phyloP scores from a whole-genome alignment of 2,113 vertebrate species.

The Cinclus cinclus region DNA sequence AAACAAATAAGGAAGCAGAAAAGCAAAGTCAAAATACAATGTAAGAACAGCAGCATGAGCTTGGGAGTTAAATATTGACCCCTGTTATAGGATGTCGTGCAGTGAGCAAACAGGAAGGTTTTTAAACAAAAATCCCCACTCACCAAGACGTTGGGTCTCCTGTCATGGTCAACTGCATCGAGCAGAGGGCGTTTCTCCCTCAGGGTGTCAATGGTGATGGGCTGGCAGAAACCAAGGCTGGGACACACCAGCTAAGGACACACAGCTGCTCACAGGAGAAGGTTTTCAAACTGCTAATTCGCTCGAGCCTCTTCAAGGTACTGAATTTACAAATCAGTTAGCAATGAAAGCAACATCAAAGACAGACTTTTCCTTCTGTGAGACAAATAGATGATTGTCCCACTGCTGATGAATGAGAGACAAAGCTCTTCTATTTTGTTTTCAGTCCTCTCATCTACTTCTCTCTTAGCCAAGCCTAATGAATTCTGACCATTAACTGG shows the following conservation, averaged over 20 bases:
- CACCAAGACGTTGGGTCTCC: conserved; percentile 75
- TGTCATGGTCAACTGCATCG: conserved; percentile 85
- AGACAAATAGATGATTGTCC: neutral
- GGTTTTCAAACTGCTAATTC: neutral
- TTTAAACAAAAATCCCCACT: conserved; percentile 34
- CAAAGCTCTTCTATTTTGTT: neutral
- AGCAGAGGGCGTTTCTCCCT: conserved; percentile 83
- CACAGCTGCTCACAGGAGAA: neutral
- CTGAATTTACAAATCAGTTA: neutral
- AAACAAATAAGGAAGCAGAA: neutral
- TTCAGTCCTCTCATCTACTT: neutral
- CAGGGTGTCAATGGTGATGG: conserved; percentile 82
- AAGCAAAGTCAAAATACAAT: neutral
- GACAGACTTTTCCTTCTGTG: neutral
- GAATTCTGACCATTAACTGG: neutral
- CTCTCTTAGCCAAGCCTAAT: neutral
- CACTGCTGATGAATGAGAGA: neutral
- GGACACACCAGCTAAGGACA: conserved; percentile 36
- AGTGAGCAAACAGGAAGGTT: neutral
- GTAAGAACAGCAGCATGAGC: neutral
- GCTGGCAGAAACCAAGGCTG: conserved; percentile 85
- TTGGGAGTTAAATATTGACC: neutral
- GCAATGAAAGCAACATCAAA: neutral
- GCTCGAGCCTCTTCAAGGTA: neutral
- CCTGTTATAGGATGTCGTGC: neutral